Evolutionary conservation across 2,797 vertebrate genomes (phyloP).

Genomic region (Ctenopoma kingsleyae): DNA sequence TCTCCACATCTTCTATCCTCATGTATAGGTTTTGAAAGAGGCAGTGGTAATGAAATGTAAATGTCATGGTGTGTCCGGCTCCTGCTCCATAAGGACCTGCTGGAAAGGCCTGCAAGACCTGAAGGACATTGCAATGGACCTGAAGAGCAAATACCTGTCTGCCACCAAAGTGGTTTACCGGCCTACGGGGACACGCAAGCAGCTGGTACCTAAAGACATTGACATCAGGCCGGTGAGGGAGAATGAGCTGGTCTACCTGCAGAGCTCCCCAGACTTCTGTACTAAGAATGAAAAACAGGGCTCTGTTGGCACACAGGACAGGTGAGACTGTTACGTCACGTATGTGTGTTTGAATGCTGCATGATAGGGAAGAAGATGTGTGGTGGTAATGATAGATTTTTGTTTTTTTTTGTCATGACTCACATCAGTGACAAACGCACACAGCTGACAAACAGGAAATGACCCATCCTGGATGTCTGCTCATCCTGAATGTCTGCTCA

Average conservation of each 20-base stretch:
- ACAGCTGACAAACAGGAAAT: slow-evolving; percentile 61
- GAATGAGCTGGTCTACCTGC: slow-evolving; percentile 96
- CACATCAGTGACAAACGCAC: slow-evolving; percentile 9
- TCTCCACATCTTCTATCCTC: background rate
- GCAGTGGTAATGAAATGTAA: slow-evolving; percentile 98
- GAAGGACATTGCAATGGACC: slow-evolving; percentile 92
- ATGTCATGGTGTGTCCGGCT: slow-evolving; percentile 97
- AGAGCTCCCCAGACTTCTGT: slow-evolving; percentile 97
- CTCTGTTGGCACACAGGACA: slow-evolving; percentile 96
- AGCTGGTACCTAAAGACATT: slow-evolving; percentile 97
- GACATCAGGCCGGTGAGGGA: slow-evolving; percentile 96
- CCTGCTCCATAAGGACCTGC: slow-evolving; percentile 98
- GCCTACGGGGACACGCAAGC: slow-evolving; percentile 96
- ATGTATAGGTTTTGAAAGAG: slow-evolving; percentile 88
- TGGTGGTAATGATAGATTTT: background rate
- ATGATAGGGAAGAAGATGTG: background rate
- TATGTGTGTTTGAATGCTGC: slow-evolving; percentile 7
- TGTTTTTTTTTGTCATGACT: slow-evolving; percentile 19
- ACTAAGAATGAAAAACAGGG: slow-evolving; percentile 94
- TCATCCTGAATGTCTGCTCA: slow-evolving; percentile 52
- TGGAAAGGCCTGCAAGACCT: slow-evolving; percentile 97
- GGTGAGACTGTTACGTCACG: slow-evolving; percentile 79
- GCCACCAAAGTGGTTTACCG: slow-evolving; percentile 97
- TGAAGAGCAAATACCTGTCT: slow-evolving; percentile 96
- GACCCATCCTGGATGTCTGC: slow-evolving; percentile 41